Percentiles rank a stretch among this genome's conserved stretches.
Conservation (phyloP, 2,888 invertebrate species). For the Lottia gigantea region DNA sequence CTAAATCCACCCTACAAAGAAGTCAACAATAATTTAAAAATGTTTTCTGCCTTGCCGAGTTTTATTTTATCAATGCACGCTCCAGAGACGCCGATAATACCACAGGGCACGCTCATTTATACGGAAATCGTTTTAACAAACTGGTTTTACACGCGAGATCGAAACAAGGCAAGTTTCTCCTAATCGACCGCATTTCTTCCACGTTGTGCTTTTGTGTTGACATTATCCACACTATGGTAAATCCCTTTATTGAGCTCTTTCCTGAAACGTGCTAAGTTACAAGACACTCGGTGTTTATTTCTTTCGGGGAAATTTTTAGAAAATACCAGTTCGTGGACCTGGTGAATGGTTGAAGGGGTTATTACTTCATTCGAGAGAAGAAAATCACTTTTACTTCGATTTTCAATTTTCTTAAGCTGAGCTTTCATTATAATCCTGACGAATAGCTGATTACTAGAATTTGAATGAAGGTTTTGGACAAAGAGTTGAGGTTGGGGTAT, state of each 20-base stretch:
- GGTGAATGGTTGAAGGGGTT: no score
- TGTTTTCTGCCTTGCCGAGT: constrained; percentile 15
- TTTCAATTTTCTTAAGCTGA: no score
- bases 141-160: constrained; percentile 9
- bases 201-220: constrained; percentile 7
- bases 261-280: not conserved
- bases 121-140: constrained; percentile 7
- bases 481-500: no score
- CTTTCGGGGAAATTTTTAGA: not conserved
- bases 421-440: no score
- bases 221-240: not conserved
- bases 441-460: no score
- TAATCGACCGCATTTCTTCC: constrained; percentile 2
- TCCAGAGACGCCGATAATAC: constrained; percentile 15
- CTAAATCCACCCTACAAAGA: not conserved
- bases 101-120: constrained; percentile 10
- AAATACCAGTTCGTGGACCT: not conserved
- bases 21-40: constrained; percentile 13
- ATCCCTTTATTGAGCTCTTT: constrained; percentile 2
- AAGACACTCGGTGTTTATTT: not conserved
- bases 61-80: constrained; percentile 22
- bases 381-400: no score
- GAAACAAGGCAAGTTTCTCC: not conserved
- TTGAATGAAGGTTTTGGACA: no score
- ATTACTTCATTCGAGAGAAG: no score